These are phyloP conservation scores for Pseudomugil tenellus DNA, from an alignment of 2,797 vertebrate species.

Conservation along the genomic window DNA sequence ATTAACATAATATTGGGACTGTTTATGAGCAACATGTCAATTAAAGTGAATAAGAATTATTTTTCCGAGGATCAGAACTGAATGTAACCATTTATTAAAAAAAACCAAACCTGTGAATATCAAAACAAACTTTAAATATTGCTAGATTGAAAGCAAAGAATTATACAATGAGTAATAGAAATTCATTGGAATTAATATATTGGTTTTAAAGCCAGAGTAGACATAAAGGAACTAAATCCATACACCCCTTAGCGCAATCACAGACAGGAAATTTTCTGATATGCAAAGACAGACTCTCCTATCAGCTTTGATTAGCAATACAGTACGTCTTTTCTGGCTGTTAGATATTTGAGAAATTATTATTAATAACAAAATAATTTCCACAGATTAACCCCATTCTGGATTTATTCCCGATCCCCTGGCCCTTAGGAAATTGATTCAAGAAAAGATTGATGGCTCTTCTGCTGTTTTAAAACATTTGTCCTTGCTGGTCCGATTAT, in stretches of 20 bases:
- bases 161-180: conserved; percentile 38
- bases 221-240: conserved; percentile 58
- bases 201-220: conserved; percentile 32
- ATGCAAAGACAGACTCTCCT: conserved; percentile 76
- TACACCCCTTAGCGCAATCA: conserved; percentile 64
- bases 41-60: conserved; percentile 54
- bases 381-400: conserved; percentile 86
- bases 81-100: conserved; percentile 46
- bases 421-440: conserved; percentile 86
- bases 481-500: conserved; percentile 80
- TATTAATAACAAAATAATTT: conserved; percentile 89
- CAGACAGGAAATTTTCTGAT: conserved; percentile 59
- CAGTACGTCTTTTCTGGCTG: conserved; percentile 82
- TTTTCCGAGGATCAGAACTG: conserved; percentile 38
- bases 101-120: conserved; percentile 46
- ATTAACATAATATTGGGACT: conserved; percentile 72
- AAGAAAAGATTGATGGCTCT: conserved; percentile 84
- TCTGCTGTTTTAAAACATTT: conserved; percentile 78
- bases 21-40: conserved; percentile 66
- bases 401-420: conserved; percentile 77
- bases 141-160: conserved; percentile 16
- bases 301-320: conserved; percentile 85
- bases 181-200: conserved; percentile 50
- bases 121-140: conserved; percentile 38
- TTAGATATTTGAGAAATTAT: conserved; percentile 86